Evolutionary conservation across 2,797 vertebrate species (phyloP), one percentile per base, ranked within the genome.

Genomic region (Chelon labrosus): DNA sequence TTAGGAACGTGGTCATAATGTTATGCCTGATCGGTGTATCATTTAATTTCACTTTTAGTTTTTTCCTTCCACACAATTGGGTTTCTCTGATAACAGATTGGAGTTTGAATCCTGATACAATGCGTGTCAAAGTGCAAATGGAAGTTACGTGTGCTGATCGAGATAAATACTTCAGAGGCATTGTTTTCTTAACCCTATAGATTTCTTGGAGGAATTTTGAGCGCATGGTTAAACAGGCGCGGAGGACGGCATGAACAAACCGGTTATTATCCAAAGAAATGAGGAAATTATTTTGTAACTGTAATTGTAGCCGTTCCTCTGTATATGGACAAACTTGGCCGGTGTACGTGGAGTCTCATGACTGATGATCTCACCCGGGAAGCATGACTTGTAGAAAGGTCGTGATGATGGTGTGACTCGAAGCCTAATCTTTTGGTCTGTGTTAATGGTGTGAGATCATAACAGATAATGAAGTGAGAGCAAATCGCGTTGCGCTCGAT

Each of bases 281-380:
- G 27, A 17, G 58, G 38, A 12, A 10, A 12, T 39, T 11, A 12
- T 39, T 39, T 39, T 11, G 9, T 2, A 10, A 39, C 9, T 39
- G 12, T 12, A 12, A 10, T 39, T 12, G 6, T 7, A 39, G 38
- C 9, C 38, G 1, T 10, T 39, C 22, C 3, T 13, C n/a, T 25
- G 5, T 44, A 38, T 46, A 2, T n/a, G 10, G 11, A 13, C 25
- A 11, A 4, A 60, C 50, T 14, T 39, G 20, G 14, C 22, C 17
- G 6, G 3, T 31, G 44, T 39, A n/a, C 53, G 37, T 19, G n/a
- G 3, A 12, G 71, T 87, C 83, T 80, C 69, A 53, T 86, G 88
- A 84, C 47, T 8, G 19, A 1, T 70, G 62, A 80, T 61, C 25
- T 79, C 79, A 73, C 17, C 35, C 7, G 14, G 44, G 20, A 68